phyloP scores from a whole-genome alignment of 2,888 invertebrate genomes.

The Megalurothrips usitatus region DNA sequence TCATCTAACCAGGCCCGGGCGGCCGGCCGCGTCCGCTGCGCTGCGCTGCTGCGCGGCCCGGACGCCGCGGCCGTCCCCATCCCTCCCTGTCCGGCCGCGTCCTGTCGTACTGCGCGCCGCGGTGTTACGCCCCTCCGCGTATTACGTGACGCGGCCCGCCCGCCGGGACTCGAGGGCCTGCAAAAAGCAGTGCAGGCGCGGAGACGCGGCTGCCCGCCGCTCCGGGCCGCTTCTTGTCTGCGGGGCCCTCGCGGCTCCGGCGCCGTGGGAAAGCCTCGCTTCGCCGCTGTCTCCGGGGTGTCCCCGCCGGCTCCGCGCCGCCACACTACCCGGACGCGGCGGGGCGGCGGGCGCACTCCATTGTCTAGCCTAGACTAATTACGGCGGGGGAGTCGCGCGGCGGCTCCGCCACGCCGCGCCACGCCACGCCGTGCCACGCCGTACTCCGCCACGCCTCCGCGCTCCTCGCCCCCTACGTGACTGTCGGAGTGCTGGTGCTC shows the following conservation, averaged over 20 bases:
- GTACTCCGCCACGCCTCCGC: background rate
- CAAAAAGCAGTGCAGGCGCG: too few species aligned
- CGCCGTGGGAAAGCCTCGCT: too few species aligned
- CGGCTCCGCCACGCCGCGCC: background rate
- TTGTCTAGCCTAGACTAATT: constrained; percentile 23
- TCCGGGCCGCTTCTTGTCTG: background rate
- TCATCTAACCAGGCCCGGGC: background rate
- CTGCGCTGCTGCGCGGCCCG: background rate
- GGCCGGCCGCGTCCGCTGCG: background rate
- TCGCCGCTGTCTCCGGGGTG: background rate
- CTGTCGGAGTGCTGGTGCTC: too few species aligned
- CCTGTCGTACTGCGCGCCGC: background rate
- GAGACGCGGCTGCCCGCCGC: background rate
- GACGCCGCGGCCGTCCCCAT: background rate
- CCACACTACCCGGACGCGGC: background rate
- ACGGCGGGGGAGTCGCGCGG: background rate
- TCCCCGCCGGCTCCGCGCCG: background rate
- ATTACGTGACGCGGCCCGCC: too few species aligned
- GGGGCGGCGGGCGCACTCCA: background rate
- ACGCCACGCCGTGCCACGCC: background rate
- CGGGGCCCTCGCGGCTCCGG: background rate
- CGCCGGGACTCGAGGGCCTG: too few species aligned
- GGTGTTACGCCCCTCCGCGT: too few species aligned
- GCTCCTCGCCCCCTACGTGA: background rate
- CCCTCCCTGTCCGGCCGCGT: background rate